phyloP scores from a whole-genome alignment of 2,113 vertebrate species.

The Lipotes vexillifer region DNA sequence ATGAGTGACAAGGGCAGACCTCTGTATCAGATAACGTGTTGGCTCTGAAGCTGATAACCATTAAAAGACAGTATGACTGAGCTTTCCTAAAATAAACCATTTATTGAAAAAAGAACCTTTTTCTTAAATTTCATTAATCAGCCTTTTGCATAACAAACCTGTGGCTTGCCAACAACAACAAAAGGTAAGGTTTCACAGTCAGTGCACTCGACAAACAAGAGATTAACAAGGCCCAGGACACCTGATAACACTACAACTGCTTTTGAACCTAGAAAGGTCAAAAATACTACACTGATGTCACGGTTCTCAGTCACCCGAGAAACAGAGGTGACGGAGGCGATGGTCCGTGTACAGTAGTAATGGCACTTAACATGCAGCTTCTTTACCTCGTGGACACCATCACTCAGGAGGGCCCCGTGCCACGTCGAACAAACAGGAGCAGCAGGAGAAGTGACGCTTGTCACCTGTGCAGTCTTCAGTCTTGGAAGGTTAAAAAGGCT shows the following conservation, averaged over 20 bases:
- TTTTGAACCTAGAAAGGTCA: slow-evolving; percentile 78
- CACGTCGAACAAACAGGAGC: slow-evolving; percentile 82
- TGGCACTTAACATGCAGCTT: slow-evolving; percentile 91
- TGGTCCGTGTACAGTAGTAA: slow-evolving; percentile 88
- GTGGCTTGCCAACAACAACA: slow-evolving; percentile 76
- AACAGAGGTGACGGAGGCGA: slow-evolving; percentile 65
- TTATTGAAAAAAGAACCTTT: slow-evolving; percentile 83
- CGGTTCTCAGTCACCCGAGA: slow-evolving; percentile 75
- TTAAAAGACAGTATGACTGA: slow-evolving; percentile 21
- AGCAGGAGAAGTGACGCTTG: slow-evolving; percentile 84
- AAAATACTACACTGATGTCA: slow-evolving; percentile 79
- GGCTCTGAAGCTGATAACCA: neutral
- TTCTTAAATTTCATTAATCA: slow-evolving; percentile 78
- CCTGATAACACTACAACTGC: slow-evolving; percentile 78
- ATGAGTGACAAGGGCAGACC: fast-evolving
- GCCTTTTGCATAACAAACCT: slow-evolving; percentile 83
- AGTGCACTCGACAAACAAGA: slow-evolving; percentile 82
- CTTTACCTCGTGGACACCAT: slow-evolving; percentile 85
- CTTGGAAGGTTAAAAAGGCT: slow-evolving; percentile 55
- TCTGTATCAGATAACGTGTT: fast-evolving
- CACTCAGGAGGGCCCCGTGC: slow-evolving; percentile 85
- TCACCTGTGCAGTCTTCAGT: slow-evolving; percentile 82
- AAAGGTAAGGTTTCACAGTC: slow-evolving; percentile 82
- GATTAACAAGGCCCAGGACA: slow-evolving; percentile 77
- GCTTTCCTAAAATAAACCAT: slow-evolving; percentile 90